Base-by-base conservation (phyloP, 1,140 invertebrate genomes). In the Rhopalosiphum maidis region DNA sequence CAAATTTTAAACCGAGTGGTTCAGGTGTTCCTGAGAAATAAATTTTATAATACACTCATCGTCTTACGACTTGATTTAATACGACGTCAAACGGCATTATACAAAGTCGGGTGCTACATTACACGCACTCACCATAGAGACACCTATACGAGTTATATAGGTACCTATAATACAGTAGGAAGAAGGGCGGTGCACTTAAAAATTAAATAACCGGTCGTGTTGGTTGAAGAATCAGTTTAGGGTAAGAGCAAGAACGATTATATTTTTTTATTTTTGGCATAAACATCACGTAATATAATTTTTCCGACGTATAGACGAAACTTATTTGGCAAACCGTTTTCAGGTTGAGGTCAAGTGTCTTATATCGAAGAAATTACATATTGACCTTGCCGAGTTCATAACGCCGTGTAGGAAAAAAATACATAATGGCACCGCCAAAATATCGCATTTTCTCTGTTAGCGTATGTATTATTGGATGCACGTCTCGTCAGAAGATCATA, bases 311-410 rank as follows among this genome's bases (percentile, higher is more conserved):
- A 85, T 41, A 51, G 91, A 83, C 43, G 35, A 86, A 83, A 83
- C 83, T 37, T 35, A 92, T 92, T 93, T 93, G 91, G 82, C 91
- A 41, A 85, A 85, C 35, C 18, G 35, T 85, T 93, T 93, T 93
- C 55, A 85, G 91, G 82, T 93, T 93, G 48, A 93, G 91, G 82
- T 93, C 41, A 85, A 86, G 51, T 43, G 48, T 43, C 43, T 90
- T 60, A 68, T 54, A 60, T 30, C 35, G 6, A 23, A 85, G 25
- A 37, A 91, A 92, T 83, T 41, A 77, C 60, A 30, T n/a, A 8
- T 51, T 25, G 68, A 37, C 90, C 90, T 92, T 83, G 90, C 9
- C 9, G 87, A 23, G 37, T 89, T 8, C 35, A 37, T 35, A 55
- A 89, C 48, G 9, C 35, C 22, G 9, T 55, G 35, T 89, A 35